phyloP scores from a whole-genome alignment of 2,113 vertebrate species.

The Aramus guarauna region DNA sequence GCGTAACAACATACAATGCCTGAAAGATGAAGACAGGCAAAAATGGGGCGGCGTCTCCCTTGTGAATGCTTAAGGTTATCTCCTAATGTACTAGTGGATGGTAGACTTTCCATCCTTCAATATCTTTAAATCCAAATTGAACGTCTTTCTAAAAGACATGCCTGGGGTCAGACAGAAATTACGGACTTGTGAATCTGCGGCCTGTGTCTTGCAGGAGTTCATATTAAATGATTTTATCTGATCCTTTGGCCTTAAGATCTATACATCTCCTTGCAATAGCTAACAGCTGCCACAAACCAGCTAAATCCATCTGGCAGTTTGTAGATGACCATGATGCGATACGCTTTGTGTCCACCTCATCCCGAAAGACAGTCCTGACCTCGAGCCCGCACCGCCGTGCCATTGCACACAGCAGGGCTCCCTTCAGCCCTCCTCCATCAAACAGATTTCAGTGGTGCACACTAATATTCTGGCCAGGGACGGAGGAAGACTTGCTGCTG shows the following conservation, averaged over 20 bases:
- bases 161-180: neutral
- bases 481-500: neutral
- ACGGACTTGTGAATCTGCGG: neutral
- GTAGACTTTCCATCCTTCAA: neutral
- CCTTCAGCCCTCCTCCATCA: neutral
- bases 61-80: neutral
- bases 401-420: neutral
- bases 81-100: neutral
- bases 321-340: neutral
- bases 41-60: neutral
- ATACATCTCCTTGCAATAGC: neutral
- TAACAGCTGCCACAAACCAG: neutral
- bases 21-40: neutral
- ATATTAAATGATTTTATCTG: neutral
- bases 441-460: neutral
- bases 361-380: neutral
- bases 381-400: fast-evolving
- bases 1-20: neutral
- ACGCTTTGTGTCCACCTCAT: fast-evolving
- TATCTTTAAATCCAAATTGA: neutral
- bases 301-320: neutral
- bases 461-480: neutral
- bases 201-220: neutral
- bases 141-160: neutral
- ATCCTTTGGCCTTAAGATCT: neutral